Evolutionary conservation across 2,888 invertebrate genomes (phyloP), one percentile per base, ranked within the genome.

Genomic region (Spisula solida): DNA sequence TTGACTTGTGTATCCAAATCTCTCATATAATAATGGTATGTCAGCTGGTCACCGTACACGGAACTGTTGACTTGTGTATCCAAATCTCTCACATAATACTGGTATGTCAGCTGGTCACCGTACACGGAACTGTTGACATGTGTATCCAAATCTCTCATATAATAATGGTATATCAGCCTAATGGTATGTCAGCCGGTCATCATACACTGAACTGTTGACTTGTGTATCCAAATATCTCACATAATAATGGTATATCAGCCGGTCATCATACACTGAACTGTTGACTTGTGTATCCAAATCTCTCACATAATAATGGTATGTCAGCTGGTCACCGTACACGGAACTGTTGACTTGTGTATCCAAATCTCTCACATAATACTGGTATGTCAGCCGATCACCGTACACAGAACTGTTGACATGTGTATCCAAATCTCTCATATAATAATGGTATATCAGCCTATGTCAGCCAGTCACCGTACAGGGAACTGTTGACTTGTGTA

Each of bases 391-490:
- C n/a, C n/a, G n/a, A n/a, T 97, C 97, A 90, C 97, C 97, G 4
- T 98, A 98, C 95, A 97, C 97, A 87, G 97, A 98, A 94, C 97
- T 98, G 47, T 87, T 96, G 18, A 88, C 92, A 31, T 87, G 87
- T 80, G 47, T 92, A 31, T 48, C 86, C 5, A 90, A 89, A 78
- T 81, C 88, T 41, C 70, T 51, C 70, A 47, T 41, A 18, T 78
- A 78, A 25, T 66, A 0, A 6, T 5, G 0, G 12, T 51, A 8
- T 51, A 16, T 51, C 51, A n/a, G n/a, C n/a, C n/a, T n/a, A n/a
- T n/a, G n/a, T n/a, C n/a, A n/a, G n/a, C n/a, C n/a, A n/a, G n/a
- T 97, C 97, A 90, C 97, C 97, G 4, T 98, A 98, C 95, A 97
- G 97, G 87, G 97, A 98, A 94, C 97, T 98, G 47, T 87, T 96